Evolutionary conservation across 2,888 invertebrate species (phyloP).

Genomic region (Euphydryas editha): DNA sequence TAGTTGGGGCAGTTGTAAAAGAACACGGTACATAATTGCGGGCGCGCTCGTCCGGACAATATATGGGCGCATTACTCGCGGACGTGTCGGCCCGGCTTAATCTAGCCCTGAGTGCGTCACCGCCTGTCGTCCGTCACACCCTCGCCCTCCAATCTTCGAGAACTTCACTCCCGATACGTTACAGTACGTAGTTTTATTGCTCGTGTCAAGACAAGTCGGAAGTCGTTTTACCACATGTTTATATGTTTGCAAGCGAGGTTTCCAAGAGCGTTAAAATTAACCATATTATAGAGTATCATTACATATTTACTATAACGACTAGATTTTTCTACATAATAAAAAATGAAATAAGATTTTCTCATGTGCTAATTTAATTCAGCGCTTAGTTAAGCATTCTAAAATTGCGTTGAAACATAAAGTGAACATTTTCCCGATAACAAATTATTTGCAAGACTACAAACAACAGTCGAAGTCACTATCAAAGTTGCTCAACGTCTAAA

Average conservation of each 20-base stretch:
- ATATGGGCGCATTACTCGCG: slow-evolving; percentile 81
- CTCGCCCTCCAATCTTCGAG: slow-evolving; percentile 46
- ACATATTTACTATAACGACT: no score
- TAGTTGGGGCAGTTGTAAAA: slow-evolving; percentile 44
- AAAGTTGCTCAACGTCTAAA: slow-evolving; percentile 3
- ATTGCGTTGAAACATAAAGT: neutral
- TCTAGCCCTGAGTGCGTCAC: slow-evolving; percentile 79
- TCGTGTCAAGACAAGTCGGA: neutral
- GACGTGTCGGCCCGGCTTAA: slow-evolving; percentile 79
- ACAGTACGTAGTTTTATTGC: slow-evolving; percentile 31
- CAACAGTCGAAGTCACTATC: slow-evolving; percentile 3
- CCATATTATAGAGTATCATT: no score
- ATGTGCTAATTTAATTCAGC: neutral
- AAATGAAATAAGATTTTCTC: neutral
- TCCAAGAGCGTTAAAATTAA: neutral
- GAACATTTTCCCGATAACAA: neutral
- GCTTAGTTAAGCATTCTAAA: neutral
- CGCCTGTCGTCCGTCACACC: slow-evolving; percentile 48
- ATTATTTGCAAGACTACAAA: neutral
- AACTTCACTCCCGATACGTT: slow-evolving; percentile 34
- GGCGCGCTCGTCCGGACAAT: slow-evolving; percentile 74
- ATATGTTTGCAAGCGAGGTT: neutral
- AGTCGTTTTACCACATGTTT: slow-evolving; percentile 3
- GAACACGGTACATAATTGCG: slow-evolving; percentile 68
- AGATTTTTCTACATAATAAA: no score